A percentile compares a stretch with the other conserved stretches of the same genome.
Conservation (phyloP, 2,113 vertebrate genomes). For the Colius striatus region DNA sequence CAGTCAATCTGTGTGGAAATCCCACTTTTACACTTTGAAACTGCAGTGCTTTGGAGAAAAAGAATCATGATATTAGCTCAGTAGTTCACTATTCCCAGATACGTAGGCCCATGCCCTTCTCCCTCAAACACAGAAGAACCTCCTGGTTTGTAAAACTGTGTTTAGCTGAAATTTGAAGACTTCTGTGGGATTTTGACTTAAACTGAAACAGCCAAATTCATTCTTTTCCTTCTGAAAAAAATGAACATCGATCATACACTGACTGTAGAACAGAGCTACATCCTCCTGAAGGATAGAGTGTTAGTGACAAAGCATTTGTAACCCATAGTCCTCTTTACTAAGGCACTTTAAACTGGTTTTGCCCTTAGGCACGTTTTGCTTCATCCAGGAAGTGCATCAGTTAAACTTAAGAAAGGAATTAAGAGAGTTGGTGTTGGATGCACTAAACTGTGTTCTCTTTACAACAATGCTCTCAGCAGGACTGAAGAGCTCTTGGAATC, state of each 20-base stretch:
- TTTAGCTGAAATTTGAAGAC: neutral
- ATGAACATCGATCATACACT: neutral
- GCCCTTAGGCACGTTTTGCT: neutral
- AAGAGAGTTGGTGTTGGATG: neutral
- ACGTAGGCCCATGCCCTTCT: neutral
- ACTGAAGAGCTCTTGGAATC: neutral
- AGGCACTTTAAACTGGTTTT: neutral
- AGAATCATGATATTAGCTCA: neutral
- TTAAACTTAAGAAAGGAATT: neutral
- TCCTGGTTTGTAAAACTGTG: neutral
- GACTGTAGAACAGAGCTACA: neutral
- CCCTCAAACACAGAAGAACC: neutral
- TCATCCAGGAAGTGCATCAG: neutral
- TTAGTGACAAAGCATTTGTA: neutral
- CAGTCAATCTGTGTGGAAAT: neutral
- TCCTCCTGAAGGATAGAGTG: neutral
- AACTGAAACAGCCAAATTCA: neutral
- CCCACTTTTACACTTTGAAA: neutral
- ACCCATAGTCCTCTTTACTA: neutral
- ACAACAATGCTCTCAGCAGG: neutral
- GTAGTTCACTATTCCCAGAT: neutral
- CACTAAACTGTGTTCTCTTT: neutral
- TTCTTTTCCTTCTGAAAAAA: neutral
- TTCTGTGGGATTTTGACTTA: neutral
- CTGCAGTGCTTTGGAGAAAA: neutral